These are phyloP conservation scores for Ivindomyrus marchei DNA, from an alignment of 2,113 vertebrate species.

Conservation along the genomic window DNA sequence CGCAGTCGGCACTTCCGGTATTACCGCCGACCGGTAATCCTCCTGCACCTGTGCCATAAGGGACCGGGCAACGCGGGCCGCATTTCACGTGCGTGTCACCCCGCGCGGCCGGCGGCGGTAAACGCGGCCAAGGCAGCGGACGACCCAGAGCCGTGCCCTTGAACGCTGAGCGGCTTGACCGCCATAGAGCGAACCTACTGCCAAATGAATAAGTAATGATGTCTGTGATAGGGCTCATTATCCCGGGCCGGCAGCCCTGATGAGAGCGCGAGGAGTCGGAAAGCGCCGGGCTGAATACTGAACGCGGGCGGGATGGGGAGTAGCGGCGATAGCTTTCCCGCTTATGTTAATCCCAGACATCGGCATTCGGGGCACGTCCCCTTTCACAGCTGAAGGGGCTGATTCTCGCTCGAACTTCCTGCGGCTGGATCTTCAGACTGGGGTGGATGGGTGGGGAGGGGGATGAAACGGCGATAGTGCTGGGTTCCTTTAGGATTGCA, in stretches of 20 bases:
- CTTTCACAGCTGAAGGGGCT: neutral
- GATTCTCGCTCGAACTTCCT: constrained; percentile 4
- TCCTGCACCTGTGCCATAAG: neutral
- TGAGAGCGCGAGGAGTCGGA: neutral
- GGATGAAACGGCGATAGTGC: neutral
- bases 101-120: neutral
- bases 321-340: neutral
- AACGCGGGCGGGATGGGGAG: neutral
- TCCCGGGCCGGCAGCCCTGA: constrained; percentile 6
- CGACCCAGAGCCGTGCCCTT: neutral
- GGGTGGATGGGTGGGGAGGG: neutral
- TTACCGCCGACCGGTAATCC: neutral
- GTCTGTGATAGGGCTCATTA: constrained; percentile 4
- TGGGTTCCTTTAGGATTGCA: neutral
- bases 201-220: constrained; percentile 16
- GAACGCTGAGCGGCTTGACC: neutral
- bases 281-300: neutral
- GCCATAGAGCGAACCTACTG: neutral
- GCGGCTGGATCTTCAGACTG: neutral
- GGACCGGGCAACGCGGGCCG: neutral
- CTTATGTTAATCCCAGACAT: neutral
- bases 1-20: neutral
- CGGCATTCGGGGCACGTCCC: constrained; percentile 4
- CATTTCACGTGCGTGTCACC: neutral
- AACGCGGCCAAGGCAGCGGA: neutral